Percentiles rank a stretch among this genome's conserved stretches.
Evolutionary conservation across 1,140 invertebrate species (phyloP).

Genomic region (Drosophila littoralis): DNA sequence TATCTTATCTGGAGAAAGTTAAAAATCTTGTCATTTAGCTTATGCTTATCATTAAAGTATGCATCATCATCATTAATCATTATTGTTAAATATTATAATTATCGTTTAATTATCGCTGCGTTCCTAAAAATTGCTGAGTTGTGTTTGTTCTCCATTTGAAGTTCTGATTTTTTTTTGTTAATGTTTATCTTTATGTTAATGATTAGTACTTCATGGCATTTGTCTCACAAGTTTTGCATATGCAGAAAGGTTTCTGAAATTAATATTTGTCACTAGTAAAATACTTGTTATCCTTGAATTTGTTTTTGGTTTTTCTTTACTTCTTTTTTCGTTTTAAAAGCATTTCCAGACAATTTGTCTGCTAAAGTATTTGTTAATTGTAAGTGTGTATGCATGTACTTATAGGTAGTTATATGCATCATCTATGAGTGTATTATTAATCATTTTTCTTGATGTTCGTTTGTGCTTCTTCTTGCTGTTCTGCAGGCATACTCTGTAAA

Average conservation of each 20-base stretch:
- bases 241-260: conserved; percentile 65
- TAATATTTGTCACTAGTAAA: conserved; percentile 58
- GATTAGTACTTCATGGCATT: conserved; percentile 32
- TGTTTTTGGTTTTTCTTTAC: conserved; percentile 15
- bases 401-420: conserved; percentile 44
- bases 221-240: conserved; percentile 51
- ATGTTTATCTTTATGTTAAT: conserved; percentile 7
- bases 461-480: conserved; percentile 40
- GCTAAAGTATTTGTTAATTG: conserved; percentile 72
- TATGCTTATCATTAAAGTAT: conserved; percentile 70
- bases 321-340: conserved; percentile 61
- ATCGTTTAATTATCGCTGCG: conserved; percentile 37
- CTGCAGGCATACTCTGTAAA: conserved; percentile 73
- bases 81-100: conserved; percentile 30
- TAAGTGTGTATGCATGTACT: conserved; percentile 41
- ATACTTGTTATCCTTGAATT: conserved; percentile 46
- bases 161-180: conserved; percentile 3
- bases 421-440: conserved; percentile 63
- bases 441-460: conserved; percentile 44
- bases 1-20: conserved; percentile 72
- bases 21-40: conserved; percentile 69
- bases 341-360: conserved; percentile 71
- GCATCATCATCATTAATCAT: conserved; percentile 44
- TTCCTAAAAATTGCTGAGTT: conserved; percentile 61
- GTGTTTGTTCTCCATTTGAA: conserved; percentile 15